Conservation (phyloP, 2,888 invertebrate species). For the Lasius platythorax region DNA sequence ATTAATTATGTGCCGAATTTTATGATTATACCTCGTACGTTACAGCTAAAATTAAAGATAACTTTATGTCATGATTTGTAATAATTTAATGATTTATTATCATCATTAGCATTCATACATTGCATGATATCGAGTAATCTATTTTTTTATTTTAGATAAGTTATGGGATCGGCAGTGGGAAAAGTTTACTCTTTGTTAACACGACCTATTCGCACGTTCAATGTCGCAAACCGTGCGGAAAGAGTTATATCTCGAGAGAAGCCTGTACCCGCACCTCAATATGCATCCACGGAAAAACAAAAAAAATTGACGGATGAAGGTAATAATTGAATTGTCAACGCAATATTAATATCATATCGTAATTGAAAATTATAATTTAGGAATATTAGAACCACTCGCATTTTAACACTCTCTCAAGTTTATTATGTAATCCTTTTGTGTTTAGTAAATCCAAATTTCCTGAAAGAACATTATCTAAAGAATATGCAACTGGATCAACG, state of each 20-base stretch:
- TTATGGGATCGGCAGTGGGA: constrained; percentile 87
- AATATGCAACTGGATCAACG: constrained; percentile 88
- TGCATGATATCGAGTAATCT: neutral
- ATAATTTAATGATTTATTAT: neutral
- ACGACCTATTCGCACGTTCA: constrained; percentile 89
- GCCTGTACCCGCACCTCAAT: constrained; percentile 90
- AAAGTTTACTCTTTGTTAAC: constrained; percentile 88
- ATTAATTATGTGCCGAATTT: neutral
- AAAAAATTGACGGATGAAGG: constrained; percentile 89
- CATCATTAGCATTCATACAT: neutral
- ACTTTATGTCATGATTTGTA: constrained; percentile 6
- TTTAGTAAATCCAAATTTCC: constrained; percentile 88
- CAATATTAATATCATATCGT: neutral
- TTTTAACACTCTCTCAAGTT: neutral
- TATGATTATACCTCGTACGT: neutral
- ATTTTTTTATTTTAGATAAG: constrained; percentile 55
- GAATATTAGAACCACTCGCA: neutral
- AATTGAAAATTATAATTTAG: neutral
- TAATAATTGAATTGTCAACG: constrained; percentile 59
- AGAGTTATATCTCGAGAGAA: constrained; percentile 90
- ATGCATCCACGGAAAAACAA: constrained; percentile 88
- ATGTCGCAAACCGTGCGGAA: constrained; percentile 92
- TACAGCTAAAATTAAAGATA: constrained; percentile 2
- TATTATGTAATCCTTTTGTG: neutral
- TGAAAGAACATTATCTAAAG: constrained; percentile 89